Evolutionary conservation across 1,140 invertebrate species (phyloP), one percentile per base, ranked within the genome.

Genomic region (Aphaenogaster rudis): DNA sequence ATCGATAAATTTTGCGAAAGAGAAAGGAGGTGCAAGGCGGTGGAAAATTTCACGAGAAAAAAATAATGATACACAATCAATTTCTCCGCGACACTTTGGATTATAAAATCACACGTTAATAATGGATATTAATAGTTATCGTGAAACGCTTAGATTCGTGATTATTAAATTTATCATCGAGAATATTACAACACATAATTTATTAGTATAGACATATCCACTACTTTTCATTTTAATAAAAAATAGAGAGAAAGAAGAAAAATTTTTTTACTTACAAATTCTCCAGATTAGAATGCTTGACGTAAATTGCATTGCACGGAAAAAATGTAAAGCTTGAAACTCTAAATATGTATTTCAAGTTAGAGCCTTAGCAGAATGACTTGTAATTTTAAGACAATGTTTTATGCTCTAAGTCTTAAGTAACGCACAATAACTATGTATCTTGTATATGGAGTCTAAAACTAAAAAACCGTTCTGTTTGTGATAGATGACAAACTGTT

Each of bases 1-100:
- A 52, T 39, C 64, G n/a, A 79, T 90, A 69, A 66, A 77, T 81
- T 89, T 86, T 69, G 45, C 13, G 8, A 54, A 48, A 64, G n/a
- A 48, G 11, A 48, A 21, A 21, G 11, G 17, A 81, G n/a, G 48
- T 50, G 13, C 36, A 36, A 21, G 42, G 8, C 8, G 9, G 3
- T 33, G 6, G 0, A 39, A 76, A 76, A 61, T 36, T 36, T 61
- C 11, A 74, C 9, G 28, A 39, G 36, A 77, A 48, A 36, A 6
- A 36, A 36, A 63, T 15, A 5, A 11, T 4, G 1, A 11, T 48
- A 13, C 21, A 28, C 21, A 72, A 1, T 52, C 39, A 33, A 64
- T 48, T 33, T 45, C 21, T 61, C 39, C 1, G 7, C 7, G 42
- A 48, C 17, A 28, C 13, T 69, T 69, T 17, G 3, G 21, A 59